Base-by-base conservation (phyloP, 2,113 vertebrate genomes). In the Pelobates fuscus region DNA sequence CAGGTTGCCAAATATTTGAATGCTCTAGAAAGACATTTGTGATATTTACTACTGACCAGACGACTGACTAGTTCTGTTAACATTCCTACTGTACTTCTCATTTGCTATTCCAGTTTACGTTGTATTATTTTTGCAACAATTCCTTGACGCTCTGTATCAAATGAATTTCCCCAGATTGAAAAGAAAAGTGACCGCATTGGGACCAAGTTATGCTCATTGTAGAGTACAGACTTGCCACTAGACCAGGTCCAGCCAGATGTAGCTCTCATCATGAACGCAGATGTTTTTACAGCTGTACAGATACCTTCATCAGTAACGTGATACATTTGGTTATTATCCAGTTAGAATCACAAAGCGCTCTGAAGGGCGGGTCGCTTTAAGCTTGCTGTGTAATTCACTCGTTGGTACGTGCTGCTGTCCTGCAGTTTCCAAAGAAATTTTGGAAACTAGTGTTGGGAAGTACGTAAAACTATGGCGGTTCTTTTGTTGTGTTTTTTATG, bases 271-370 rank as follows among this genome's bases (percentile, higher is more conserved):
- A 63, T 41, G n/a, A 54, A 41, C 10, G 17, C 70, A 71, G 70
- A 71, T 71, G 70, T 71, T 62, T 63, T 46, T 54, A 43, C 70
- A 71, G 70, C 70, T 71, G 70, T 27, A 63, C 41, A 62, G 59
- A 21, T 71, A 63, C 44, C 43, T 62, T 52, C 58, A 52, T 52
- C 11, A 23, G 70, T 49, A 71, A 71, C 52, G 43, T 63, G 70
- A 71, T 71, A 71, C 20, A 55, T 61, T 71, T 71, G 70, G 58
- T 71, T 59, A 71, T 62, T 32, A 57, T 62, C 70, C 70, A 71
- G 59, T 30, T 20, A 52, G 70, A 37, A 71, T 62, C 61, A 52
- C 59, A 71, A 29, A 63, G 59, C 15, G 49, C 43, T 37, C 59
- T 59, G 59, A 52, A 52, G 70, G 70, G 70, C 29, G 70, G 37